Percentiles rank a stretch among this genome's conserved stretches.
Evolutionary conservation across 2,888 invertebrate genomes (phyloP).

Genomic region (Eupithecia subfuscata): DNA sequence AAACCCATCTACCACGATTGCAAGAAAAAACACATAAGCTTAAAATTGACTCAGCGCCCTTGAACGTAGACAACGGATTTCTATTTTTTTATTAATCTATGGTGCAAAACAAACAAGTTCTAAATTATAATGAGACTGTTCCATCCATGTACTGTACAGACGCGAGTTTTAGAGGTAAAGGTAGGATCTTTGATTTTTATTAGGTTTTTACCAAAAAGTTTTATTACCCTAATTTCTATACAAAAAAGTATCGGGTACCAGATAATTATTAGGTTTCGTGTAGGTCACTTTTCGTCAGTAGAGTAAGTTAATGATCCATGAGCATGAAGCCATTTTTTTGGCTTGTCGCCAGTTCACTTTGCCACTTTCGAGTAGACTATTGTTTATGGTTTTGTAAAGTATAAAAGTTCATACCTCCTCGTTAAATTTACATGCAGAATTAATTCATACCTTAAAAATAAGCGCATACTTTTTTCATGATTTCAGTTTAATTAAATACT

Average conservation of each 20-base stretch:
- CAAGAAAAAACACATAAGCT: background rate
- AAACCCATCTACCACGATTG: background rate
- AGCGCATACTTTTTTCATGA: background rate
- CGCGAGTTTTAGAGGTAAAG: background rate
- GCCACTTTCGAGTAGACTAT: conserved; percentile 14
- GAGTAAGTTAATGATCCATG: background rate
- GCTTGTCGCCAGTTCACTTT: conserved; percentile 25
- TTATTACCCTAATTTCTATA: background rate
- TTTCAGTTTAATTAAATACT: background rate
- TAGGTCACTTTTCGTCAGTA: background rate
- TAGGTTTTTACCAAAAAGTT: background rate
- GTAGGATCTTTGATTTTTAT: too few species aligned
- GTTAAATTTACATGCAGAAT: background rate
- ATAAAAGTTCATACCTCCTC: background rate
- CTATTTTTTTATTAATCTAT: background rate
- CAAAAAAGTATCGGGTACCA: background rate
- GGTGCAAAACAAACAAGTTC: background rate
- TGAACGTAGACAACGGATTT: background rate
- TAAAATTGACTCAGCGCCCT: background rate
- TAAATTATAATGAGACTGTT: background rate
- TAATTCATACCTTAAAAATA: background rate
- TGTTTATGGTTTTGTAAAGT: conserved; percentile 18
- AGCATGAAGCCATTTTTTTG: conserved; percentile 13
- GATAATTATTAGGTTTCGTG: background rate
- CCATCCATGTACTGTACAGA: background rate